Evolutionary conservation across 1,140 invertebrate genomes (phyloP), one percentile per base, ranked within the genome.

Genomic region (Achroia grisella): DNA sequence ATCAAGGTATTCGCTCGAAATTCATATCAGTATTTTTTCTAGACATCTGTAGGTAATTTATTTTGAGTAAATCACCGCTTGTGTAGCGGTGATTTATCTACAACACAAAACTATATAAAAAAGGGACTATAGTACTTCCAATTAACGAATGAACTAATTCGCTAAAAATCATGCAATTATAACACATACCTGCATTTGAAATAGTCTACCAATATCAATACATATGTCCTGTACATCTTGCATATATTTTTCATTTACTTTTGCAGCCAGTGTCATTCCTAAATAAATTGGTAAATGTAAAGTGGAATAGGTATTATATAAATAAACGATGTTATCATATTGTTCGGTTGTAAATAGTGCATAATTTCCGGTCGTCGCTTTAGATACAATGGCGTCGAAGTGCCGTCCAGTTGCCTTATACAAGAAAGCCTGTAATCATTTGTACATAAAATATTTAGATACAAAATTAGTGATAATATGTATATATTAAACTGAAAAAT

Each of bases 151-250:
- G n/a, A n/a, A n/a, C n/a, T n/a, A n/a, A n/a, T n/a, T n/a, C n/a
- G n/a, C n/a, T n/a, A n/a, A n/a, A n/a, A n/a, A n/a, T n/a, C n/a
- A n/a, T n/a, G n/a, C n/a, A n/a, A 3, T 23, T 6, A 6, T 23
- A 23, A 6, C 2, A 23, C 17, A 6, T 17, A 37, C 35, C 35
- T 37, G 35, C 35, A 37, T 37, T 37, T 37, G 35, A 15, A 17
- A 37, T 17, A 37, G 12, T 8, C 3, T 13, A 6, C 13, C 35
- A 10, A 37, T 12, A 37, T 37, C 35, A 8, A 10, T 37, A n/a
- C 35, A 37, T 15, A 37, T 37, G 17, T n/a, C 17, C n/a, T 37
- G 13, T 15, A 37, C 35, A 17, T 37, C 14, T 37, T 37, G 8
- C 8, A 10, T 2, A 10, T 2, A 17, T 2, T 8, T 17, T n/a